Evolutionary conservation across 2,113 vertebrate species (phyloP), one percentile per base, ranked within the genome.

Genomic region (Lycaon pictus): DNA sequence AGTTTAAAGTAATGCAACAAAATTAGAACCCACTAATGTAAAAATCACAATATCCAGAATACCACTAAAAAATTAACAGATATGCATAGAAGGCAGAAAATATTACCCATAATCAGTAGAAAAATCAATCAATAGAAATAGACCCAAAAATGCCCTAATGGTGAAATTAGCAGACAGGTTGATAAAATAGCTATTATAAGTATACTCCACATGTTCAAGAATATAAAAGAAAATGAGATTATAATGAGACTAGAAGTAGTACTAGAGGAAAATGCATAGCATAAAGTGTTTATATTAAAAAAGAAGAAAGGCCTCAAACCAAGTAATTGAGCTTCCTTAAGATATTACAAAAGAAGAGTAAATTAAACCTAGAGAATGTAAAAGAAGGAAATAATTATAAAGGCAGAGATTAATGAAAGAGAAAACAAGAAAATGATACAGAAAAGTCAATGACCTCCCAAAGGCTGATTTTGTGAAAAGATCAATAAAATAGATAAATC

Each of bases 51-150:
- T 92, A 82, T 67, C 20, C 7, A 84, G 22, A 10, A 67, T 74
- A 19, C 16, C 89, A 58, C 84, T 93, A 93, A 94, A 92, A 92
- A 96, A 67, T 51, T 74, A 62, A 88, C 13, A 96, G 12, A 35
- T 27, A 23, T 37, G 3, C 48, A 79, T 37, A 86, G 22, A 95
- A 80, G 7, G 5, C 35, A 19, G 63, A 79, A 91, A 80, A 55
- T 72, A 72, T 63, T 56, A 88, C 58, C 29, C 27, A 91, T 88
- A 56, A 35, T 82, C 51, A 53, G 16, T 56, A 97, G 65, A 91
- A 92, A 88, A 90, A 83, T 84, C 27, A 58, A 4, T 90, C 17
- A 25, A 9, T 81, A 88, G 63, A 95, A 96, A 82, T 65, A 96
- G n/a, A 91, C 51, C 43, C 22, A 84, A 11, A 85, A 93, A 88